Evolutionary conservation across 53 echinoderm and acorn worm species (phyloP).

Genomic region (Crossaster papposus): DNA sequence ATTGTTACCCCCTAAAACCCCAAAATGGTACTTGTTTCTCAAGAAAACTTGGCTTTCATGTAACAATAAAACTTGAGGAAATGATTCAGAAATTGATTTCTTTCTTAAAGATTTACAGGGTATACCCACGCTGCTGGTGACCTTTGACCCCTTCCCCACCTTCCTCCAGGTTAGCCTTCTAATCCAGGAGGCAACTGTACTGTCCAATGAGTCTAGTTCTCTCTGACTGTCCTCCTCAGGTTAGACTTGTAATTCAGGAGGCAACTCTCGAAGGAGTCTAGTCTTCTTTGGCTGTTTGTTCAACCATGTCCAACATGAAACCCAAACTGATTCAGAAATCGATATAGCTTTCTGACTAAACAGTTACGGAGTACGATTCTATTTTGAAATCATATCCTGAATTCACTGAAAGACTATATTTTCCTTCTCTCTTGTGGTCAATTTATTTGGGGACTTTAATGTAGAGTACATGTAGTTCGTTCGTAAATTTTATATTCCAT

Average conservation of each 20-base stretch:
- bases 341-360: neutral
- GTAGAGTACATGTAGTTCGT: too few species aligned
- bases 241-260: neutral
- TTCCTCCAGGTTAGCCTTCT: neutral
- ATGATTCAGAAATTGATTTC: too few species aligned
- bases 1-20: too few species aligned
- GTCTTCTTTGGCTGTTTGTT: conserved; percentile 8
- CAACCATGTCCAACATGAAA: conserved; percentile 22
- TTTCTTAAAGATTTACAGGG: neutral
- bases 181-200: neutral
- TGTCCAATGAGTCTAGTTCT: conserved; percentile 1
- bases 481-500: too few species aligned
- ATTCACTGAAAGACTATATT: too few species aligned
- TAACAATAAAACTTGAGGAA: too few species aligned
- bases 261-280: neutral
- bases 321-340: conserved; percentile 8
- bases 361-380: neutral
- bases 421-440: too few species aligned
- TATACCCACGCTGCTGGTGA: neutral
- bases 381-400: neutral
- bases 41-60: too few species aligned
- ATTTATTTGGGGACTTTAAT: too few species aligned
- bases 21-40: too few species aligned
- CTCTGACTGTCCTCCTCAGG: neutral
- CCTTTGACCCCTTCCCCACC: neutral